Percentiles rank a stretch among this genome's conserved stretches.
phyloP scores from a whole-genome alignment of 2,113 vertebrate genomes.

The Pygoscelis antarcticus region DNA sequence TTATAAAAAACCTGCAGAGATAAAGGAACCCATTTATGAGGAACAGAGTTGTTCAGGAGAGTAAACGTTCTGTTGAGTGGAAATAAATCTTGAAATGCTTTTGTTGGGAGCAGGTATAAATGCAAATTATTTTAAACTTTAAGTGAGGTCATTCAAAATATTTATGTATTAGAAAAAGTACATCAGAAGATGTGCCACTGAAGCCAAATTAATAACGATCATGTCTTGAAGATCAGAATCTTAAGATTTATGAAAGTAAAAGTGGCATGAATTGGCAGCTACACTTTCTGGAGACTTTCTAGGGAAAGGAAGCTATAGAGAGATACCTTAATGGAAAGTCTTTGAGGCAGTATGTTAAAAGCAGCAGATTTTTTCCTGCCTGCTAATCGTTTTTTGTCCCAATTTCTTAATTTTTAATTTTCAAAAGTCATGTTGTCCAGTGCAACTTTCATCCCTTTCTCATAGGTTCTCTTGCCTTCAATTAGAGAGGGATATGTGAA shows the following conservation, averaged over 20 bases:
- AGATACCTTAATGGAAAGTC: background rate
- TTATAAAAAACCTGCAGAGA: constrained; percentile 17
- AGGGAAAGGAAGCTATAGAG: background rate
- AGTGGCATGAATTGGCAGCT: background rate
- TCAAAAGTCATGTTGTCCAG: background rate
- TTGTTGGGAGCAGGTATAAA: background rate
- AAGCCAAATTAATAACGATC: background rate
- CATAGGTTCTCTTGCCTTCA: background rate
- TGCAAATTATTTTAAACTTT: background rate
- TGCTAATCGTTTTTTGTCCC: background rate
- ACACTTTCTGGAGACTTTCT: background rate
- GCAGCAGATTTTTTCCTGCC: background rate
- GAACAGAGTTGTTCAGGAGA: background rate
- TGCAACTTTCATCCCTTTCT: background rate
- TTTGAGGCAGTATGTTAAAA: background rate
- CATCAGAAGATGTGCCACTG: background rate
- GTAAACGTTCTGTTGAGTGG: background rate
- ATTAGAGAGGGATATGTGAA: background rate
- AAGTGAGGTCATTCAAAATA: background rate
- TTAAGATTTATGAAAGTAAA: background rate
- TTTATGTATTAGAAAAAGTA: background rate
- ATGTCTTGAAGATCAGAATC: background rate
- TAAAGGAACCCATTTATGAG: constrained; percentile 11
- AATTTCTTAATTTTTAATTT: background rate
- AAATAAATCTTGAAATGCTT: background rate